Evolutionary conservation across 1,140 invertebrate genomes (phyloP).

Genomic region (Lasioglossum albipes): DNA sequence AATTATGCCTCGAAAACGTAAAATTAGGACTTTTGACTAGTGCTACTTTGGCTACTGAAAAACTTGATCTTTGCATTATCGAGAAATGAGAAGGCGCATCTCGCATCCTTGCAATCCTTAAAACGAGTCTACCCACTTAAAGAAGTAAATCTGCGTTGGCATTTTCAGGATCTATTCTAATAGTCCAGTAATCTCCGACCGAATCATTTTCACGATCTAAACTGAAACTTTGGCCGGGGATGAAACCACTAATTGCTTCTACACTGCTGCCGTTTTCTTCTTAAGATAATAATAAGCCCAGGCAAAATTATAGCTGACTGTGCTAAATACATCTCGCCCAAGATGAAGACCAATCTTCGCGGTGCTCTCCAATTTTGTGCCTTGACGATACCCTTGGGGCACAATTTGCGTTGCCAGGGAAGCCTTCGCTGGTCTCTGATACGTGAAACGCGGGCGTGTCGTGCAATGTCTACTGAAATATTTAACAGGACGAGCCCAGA

Average conservation of each 20-base stretch:
- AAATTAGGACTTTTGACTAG: too few relatives aligned
- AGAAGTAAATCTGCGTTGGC: background rate
- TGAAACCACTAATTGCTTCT: conserved; percentile 46
- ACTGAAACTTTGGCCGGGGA: background rate
- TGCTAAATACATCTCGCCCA: conserved; percentile 45
- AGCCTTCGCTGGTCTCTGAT: conserved; percentile 22
- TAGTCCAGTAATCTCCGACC: background rate
- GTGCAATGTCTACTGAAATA: conserved; percentile 47
- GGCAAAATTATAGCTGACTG: conserved; percentile 43
- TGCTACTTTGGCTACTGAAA: too few relatives aligned
- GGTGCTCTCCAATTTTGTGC: conserved; percentile 59
- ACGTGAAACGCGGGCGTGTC: conserved; percentile 26
- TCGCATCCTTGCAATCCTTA: too few relatives aligned
- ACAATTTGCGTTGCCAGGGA: conserved; percentile 58
- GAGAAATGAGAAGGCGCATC: too few relatives aligned
- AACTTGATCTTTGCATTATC: too few relatives aligned
- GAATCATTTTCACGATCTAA: background rate
- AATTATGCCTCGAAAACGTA: too few relatives aligned
- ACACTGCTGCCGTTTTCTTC: conserved; percentile 32
- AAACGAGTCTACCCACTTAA: too few relatives aligned
- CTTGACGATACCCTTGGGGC: conserved; percentile 56
- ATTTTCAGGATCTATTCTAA: background rate
- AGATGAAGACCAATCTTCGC: conserved; percentile 55
- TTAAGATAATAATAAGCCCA: conserved; percentile 49
- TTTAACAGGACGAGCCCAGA: conserved; percentile 40